Conservation (phyloP, 2,113 vertebrate genomes). For the Anarhynchus alexandrinus region DNA sequence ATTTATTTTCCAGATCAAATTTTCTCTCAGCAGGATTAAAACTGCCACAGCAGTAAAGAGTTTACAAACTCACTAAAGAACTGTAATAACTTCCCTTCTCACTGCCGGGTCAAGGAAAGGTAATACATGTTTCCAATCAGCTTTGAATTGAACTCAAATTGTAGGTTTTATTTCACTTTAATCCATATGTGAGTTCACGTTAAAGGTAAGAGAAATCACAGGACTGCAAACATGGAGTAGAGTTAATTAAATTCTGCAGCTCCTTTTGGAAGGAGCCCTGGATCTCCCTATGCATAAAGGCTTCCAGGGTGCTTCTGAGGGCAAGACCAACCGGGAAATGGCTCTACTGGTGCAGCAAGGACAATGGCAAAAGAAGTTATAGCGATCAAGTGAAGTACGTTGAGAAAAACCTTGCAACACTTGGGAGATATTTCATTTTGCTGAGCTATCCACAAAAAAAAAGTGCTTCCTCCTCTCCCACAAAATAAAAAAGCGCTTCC, state of each 20-base stretch:
- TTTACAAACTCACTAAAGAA: constrained; percentile 78
- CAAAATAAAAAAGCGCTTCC: background rate
- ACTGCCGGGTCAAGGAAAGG: constrained; percentile 65
- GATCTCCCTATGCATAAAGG: background rate
- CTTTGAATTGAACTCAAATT: constrained; percentile 73
- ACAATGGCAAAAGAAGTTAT: background rate
- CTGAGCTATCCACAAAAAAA: background rate
- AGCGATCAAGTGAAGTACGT: background rate
- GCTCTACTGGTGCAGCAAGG: background rate
- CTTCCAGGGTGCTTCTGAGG: background rate
- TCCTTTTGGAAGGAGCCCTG: constrained; percentile 27
- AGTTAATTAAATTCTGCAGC: constrained; percentile 59
- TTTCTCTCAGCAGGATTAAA: constrained; percentile 73
- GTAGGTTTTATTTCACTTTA: constrained; percentile 76
- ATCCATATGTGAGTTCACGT: constrained; percentile 71
- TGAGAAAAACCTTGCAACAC: background rate
- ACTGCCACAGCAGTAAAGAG: constrained; percentile 71
- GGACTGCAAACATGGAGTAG: constrained; percentile 18
- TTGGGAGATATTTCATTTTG: background rate
- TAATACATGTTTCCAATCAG: constrained; percentile 81
- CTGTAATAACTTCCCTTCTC: constrained; percentile 79
- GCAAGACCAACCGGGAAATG: background rate
- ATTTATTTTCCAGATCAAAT: constrained; percentile 66
- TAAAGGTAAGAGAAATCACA: constrained; percentile 72
- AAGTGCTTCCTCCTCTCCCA: background rate